Conservation (phyloP, 2,113 vertebrate species). For the Micromys minutus region DNA sequence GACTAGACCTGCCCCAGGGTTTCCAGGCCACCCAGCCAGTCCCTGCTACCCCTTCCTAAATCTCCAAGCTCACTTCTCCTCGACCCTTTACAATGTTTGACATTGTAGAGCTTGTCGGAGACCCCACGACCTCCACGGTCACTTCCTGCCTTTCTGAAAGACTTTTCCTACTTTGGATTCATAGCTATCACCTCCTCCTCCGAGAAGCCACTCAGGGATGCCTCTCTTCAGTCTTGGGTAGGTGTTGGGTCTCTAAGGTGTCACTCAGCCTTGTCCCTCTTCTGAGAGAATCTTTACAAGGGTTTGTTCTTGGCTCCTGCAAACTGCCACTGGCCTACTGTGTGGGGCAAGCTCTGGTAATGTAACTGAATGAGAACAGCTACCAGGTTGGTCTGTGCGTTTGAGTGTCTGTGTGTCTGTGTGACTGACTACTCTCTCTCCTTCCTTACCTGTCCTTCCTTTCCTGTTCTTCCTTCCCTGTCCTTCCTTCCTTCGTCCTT, state of each 20-base stretch:
- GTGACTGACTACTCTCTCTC: no score
- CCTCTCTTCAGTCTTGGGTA: background rate
- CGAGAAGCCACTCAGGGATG: background rate
- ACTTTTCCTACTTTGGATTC: background rate
- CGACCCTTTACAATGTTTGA: no score
- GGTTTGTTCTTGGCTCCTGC: background rate
- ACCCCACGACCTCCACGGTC: background rate
- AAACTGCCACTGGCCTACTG: background rate
- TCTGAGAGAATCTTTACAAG: background rate
- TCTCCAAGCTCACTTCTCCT: background rate
- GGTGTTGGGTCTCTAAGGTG: background rate
- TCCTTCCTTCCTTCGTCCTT: background rate
- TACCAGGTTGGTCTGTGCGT: background rate
- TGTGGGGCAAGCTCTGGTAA: background rate
- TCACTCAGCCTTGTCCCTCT: background rate
- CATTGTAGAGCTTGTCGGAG: background rate
- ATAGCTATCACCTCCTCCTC: background rate
- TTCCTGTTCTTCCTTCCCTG: background rate
- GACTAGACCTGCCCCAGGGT: background rate
- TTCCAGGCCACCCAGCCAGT: background rate
- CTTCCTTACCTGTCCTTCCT: background rate
- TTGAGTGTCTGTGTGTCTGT: background rate
- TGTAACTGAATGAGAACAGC: background rate
- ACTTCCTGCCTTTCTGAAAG: background rate
- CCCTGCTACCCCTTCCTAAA: background rate